Evolutionary conservation across 2,113 vertebrate species (phyloP), one percentile per base, ranked within the genome.

Genomic region (Colaptes auratus): DNA sequence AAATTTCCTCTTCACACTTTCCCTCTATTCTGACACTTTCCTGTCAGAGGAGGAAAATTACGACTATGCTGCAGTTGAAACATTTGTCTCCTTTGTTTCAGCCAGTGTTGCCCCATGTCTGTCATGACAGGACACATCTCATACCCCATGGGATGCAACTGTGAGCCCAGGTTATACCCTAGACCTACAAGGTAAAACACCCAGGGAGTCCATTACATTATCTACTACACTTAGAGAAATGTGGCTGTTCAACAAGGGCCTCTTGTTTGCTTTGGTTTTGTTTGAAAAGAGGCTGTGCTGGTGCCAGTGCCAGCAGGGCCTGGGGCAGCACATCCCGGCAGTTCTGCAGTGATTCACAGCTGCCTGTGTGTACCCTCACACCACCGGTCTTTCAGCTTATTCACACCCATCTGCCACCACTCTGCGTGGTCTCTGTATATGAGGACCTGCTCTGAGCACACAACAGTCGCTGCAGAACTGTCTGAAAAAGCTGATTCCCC

Each of bases 351-450:
- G 30, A 17, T 35, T 63, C 63, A 64, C 23, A 50, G 1, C 36
- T 50, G 42, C 6, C 52, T 63, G 18, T 0, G 0, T 25, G 21
- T 8, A 24, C 39, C 46, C n/a, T 39, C 3, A 1, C 31, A 46
- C 8, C 64, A 46, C 20, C 36, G 69, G 63, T 19, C 36, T 82
- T 71, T 56, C 58, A 17, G 19, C 55, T 79, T 10, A 17, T 17
- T 64, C 24, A 48, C 50, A 65, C 0, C 12, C 15, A 23, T 77
- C 56, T 83, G 64, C 19, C 63, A 28, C 19, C 20, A 11, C 64
- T 56, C 69, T 48, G 44, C 14, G 58, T 4, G 2, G 11, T 24
- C 69, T 46, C 15, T 44, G n/a, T n/a, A 13, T 9, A 19, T 3
- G 0, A 64, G 88, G 39, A 65, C 35, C 33, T 33, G 3, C 58